Conservation (phyloP, 2,113 vertebrate genomes). For the Edolisoma coerulescens region DNA sequence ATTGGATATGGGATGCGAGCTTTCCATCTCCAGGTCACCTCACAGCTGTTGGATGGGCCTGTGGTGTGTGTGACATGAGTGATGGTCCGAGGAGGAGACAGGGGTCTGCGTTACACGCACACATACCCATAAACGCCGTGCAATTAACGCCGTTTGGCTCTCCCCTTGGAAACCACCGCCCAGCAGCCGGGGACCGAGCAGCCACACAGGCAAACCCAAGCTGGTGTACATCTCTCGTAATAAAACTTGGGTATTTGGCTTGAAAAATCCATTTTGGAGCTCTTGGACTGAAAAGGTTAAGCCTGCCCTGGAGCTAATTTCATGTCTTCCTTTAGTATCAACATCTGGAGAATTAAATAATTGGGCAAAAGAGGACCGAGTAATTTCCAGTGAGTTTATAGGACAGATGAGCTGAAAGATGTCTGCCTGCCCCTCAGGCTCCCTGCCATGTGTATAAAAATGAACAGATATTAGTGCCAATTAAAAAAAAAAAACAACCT, state of each 20-base stretch:
- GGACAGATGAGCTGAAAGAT: not conserved
- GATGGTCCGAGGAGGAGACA: slow-evolving; percentile 6
- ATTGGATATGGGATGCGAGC: slow-evolving; percentile 1
- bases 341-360: slow-evolving; percentile 14
- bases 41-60: slow-evolving; percentile 31
- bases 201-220: not conserved
- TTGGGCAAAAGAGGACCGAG: not conserved
- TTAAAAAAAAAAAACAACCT: not conserved
- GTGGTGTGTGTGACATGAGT: slow-evolving; percentile 14
- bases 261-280: slow-evolving; percentile 6
- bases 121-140: not conserved
- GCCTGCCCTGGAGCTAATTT: not conserved
- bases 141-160: slow-evolving; percentile 36
- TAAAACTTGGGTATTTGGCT: not conserved
- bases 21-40: slow-evolving; percentile 42
- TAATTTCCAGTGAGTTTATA: slow-evolving; percentile 22
- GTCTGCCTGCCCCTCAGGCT: not conserved
- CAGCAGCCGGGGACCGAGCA: not conserved
- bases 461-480: not conserved
- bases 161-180: not conserved
- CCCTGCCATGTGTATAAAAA: not conserved
- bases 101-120: fast-evolving
- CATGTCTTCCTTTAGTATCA: not conserved
- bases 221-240: not conserved
- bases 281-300: slow-evolving; percentile 9